Conservation (phyloP, 2,888 invertebrate species). For the Ennomos quercinarius region DNA sequence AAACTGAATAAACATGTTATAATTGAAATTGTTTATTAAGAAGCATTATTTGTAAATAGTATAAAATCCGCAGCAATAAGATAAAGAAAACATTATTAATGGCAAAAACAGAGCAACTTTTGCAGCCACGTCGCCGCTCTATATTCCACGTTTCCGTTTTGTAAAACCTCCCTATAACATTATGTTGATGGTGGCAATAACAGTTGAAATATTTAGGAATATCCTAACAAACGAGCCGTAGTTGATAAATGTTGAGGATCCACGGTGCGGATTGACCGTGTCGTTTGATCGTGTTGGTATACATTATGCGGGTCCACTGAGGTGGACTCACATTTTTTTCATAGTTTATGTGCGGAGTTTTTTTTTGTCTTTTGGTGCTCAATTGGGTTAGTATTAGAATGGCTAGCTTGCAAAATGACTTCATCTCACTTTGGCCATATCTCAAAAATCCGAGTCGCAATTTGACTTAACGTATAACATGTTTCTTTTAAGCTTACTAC, state of each 20-base stretch:
- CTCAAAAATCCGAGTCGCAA: too few species aligned
- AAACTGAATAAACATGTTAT: too few species aligned
- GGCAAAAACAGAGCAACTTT: constrained; percentile 46
- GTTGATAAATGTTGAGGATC: constrained; percentile 68
- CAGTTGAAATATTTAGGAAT: constrained; percentile 84
- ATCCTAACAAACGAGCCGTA: constrained; percentile 78
- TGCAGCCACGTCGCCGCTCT: constrained; percentile 71
- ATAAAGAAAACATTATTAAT: constrained; percentile 53
- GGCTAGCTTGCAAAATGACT: too few species aligned
- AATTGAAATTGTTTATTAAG: neutral
- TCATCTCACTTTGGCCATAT: too few species aligned
- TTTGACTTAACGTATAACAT: too few species aligned
- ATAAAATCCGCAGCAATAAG: constrained; percentile 66
- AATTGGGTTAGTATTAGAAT: too few species aligned
- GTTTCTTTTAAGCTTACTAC: too few species aligned
- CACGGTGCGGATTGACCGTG: constrained; percentile 77
- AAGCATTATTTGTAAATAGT: constrained; percentile 63
- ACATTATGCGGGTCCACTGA: constrained; percentile 55
- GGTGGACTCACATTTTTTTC: constrained; percentile 1
- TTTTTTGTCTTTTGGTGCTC: too few species aligned
- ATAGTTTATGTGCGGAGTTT: too few species aligned
- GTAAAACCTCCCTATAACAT: constrained; percentile 83
- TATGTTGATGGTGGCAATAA: constrained; percentile 84
- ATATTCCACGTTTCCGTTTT: constrained; percentile 83
- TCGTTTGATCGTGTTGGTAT: constrained; percentile 59